These are phyloP conservation scores for Delia radicum DNA, from an alignment of 1,140 invertebrate species.

Conservation along the genomic window DNA sequence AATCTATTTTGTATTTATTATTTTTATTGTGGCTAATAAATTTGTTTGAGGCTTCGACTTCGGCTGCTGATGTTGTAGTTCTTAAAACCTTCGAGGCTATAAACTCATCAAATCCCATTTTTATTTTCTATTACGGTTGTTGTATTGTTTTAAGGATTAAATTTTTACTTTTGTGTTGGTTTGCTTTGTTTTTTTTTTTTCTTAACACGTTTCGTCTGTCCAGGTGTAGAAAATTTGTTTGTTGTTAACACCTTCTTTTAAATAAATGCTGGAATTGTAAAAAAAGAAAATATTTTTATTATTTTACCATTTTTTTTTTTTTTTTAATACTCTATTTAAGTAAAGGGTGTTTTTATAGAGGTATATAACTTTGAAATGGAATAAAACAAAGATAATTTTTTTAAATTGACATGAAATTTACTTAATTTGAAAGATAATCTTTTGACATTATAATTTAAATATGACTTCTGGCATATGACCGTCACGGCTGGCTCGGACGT, in stretches of 20 bases:
- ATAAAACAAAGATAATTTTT: too few species aligned
- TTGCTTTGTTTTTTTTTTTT: not conserved
- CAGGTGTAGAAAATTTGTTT: not conserved
- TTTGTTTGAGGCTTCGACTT: constrained; percentile 25
- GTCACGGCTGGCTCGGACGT: too few species aligned
- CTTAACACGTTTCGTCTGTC: not conserved
- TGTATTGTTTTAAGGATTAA: not conserved
- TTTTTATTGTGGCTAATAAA: not conserved
- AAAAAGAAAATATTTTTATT: not conserved
- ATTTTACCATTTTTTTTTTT: too few species aligned
- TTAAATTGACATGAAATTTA: too few species aligned
- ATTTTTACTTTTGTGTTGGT: not conserved
- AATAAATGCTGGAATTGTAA: not conserved
- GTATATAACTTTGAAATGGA: too few species aligned
- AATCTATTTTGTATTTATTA: not conserved
- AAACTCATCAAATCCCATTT: constrained; percentile 21
- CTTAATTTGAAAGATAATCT: too few species aligned
- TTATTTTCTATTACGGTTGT: not conserved
- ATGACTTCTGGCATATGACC: too few species aligned
- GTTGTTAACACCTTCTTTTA: not conserved
- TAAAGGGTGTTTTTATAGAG: too few species aligned
- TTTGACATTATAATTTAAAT: too few species aligned
- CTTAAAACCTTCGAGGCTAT: constrained; percentile 7
- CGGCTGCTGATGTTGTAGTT: constrained; percentile 31
- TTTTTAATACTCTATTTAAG: too few species aligned